phyloP scores from a whole-genome alignment of 37 sponge, comb jelly and placozoan genomes.

The Ephydatia muelleri region DNA sequence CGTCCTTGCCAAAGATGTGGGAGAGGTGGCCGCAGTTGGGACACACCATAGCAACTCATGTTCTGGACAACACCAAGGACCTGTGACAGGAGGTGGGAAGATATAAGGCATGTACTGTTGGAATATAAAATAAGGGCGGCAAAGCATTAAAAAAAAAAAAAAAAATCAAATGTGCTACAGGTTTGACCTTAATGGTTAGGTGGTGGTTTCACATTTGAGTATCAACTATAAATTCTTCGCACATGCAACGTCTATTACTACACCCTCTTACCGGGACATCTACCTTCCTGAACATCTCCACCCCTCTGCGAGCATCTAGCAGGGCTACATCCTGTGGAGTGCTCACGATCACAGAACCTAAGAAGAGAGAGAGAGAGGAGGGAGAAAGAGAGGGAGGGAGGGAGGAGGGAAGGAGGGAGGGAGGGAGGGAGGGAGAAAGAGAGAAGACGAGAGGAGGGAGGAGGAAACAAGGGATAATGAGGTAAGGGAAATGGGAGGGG shows the following conservation, averaged over 20 bases:
- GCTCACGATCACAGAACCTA: conserved; percentile 86
- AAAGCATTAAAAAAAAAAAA: no score
- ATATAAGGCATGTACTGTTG: background rate
- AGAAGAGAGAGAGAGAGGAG: no score
- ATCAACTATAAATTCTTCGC: background rate
- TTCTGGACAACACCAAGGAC: conserved; percentile 92
- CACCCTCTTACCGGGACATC: conserved; percentile 64
- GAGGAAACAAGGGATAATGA: no score
- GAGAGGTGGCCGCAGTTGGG: conserved; percentile 77
- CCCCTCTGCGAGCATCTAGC: conserved; percentile 86
- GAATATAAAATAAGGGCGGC: no score
- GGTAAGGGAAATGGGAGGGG: background rate
- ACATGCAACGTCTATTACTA: background rate
- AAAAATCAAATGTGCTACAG: background rate
- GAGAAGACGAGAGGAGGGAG: no score
- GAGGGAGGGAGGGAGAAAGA: no score
- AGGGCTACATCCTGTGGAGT: conserved; percentile 96
- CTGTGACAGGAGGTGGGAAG: conserved; percentile 12
- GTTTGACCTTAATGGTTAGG: background rate
- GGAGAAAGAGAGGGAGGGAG: no score
- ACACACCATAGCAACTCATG: conserved; percentile 89
- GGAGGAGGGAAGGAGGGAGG: no score
- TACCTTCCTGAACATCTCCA: conserved; percentile 94
- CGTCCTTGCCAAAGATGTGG: conserved; percentile 87
- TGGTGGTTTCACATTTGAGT: no score